Evolutionary conservation across 2,113 vertebrate species (phyloP).

Genomic region (Syngnathus typhle): DNA sequence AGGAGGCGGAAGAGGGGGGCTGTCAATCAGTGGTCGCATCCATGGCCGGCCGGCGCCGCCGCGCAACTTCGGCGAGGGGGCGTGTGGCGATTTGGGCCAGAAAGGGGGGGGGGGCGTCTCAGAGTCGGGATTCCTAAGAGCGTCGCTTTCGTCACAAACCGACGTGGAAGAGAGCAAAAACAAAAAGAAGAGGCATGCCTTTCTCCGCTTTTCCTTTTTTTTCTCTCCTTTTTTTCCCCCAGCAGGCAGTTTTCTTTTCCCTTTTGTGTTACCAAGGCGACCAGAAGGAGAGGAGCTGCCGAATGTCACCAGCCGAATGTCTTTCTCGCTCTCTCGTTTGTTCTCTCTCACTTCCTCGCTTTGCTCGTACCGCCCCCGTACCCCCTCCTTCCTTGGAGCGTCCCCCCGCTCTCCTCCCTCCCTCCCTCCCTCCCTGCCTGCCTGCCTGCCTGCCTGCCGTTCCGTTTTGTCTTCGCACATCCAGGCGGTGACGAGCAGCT

Average conservation of each 20-base stretch:
- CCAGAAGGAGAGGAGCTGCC: constrained; percentile 25
- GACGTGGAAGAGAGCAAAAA: constrained; percentile 3
- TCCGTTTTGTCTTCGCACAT: background rate
- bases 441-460: background rate
- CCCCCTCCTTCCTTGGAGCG: constrained; percentile 1
- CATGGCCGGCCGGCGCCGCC: background rate
- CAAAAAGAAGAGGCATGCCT: background rate
- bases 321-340: constrained; percentile 19
- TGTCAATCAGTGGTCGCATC: background rate
- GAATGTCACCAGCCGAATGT: background rate
- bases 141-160: constrained; percentile 47
- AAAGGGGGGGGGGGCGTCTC: constrained; percentile 22
- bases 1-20: background rate
- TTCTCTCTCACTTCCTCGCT: constrained; percentile 29
- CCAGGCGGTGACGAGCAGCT: constrained; percentile 1
- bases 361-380: constrained; percentile 40
- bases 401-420: constrained; percentile 15
- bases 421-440: background rate
- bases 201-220: background rate
- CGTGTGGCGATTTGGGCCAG: background rate
- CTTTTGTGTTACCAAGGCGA: constrained; percentile 15
- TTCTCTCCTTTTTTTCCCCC: constrained; percentile 11
- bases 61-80: background rate
- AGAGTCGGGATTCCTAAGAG: constrained; percentile 53
- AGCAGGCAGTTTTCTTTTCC: background rate